phyloP scores from a whole-genome alignment of 2,797 vertebrate genomes.

The Myotis myotis region DNA sequence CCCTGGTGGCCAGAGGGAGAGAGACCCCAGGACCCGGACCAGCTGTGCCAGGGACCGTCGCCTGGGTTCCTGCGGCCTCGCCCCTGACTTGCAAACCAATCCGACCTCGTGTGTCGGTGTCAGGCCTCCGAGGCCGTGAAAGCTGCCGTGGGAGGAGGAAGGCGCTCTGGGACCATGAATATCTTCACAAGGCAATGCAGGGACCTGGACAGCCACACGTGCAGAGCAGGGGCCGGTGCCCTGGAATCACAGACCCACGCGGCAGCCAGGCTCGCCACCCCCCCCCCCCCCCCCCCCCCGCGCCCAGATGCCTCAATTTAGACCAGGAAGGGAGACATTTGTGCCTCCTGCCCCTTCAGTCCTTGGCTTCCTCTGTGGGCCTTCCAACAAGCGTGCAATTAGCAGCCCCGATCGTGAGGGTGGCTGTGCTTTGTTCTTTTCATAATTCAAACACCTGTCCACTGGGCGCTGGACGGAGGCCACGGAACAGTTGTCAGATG shows the following conservation, averaged over 20 bases:
- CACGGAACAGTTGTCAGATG: slow-evolving; percentile 88
- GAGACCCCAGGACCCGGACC: neutral
- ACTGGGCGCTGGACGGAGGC: slow-evolving; percentile 83
- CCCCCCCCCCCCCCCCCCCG: slow-evolving; percentile 11
- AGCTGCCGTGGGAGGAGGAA: neutral
- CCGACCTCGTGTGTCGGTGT: neutral
- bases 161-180: neutral
- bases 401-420: slow-evolving; percentile 82
- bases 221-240: neutral
- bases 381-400: slow-evolving; percentile 83
- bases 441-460: slow-evolving; percentile 86
- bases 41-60: no score
- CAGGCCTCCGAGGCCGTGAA: neutral
- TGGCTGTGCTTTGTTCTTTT: slow-evolving; percentile 59
- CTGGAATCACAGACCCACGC: slow-evolving; percentile 39
- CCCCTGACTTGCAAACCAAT: neutral
- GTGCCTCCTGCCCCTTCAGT: slow-evolving; percentile 76
- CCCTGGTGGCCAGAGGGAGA: neutral
- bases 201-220: slow-evolving; percentile 42
- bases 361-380: slow-evolving; percentile 81
- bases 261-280: slow-evolving; percentile 38
- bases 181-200: slow-evolving; percentile 11
- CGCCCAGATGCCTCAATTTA: neutral
- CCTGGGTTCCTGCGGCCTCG: neutral
- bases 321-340: slow-evolving; percentile 68